Conservation (phyloP, 2,113 vertebrate genomes). For the Alces alces region DNA sequence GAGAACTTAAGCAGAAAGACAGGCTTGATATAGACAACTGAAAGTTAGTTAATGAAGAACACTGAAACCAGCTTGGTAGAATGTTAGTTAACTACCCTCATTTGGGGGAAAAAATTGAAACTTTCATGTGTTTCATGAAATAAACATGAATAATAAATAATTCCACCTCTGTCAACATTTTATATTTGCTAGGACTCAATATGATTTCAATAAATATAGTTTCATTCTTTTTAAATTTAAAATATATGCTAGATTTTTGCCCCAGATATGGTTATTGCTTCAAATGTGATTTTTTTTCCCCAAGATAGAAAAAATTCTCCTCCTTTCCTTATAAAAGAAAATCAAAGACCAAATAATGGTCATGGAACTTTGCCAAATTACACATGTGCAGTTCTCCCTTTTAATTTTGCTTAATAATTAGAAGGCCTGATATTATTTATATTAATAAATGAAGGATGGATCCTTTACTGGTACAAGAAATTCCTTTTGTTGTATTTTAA, state of each 20-base stretch:
- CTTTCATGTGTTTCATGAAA: constrained; percentile 64
- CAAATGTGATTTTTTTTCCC: not conserved
- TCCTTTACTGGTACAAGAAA: not conserved
- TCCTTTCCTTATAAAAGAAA: not conserved
- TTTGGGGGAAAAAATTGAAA: constrained; percentile 59
- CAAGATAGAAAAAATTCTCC: not conserved
- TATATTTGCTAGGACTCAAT: not conserved
- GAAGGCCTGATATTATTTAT: not conserved
- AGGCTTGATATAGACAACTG: constrained; percentile 73
- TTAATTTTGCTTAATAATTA: not conserved
- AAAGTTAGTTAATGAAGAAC: constrained; percentile 78
- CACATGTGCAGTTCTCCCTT: not conserved
- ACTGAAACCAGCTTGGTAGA: constrained; percentile 61
- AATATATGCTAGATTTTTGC: not conserved
- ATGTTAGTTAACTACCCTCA: constrained; percentile 69
- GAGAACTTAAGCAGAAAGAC: constrained; percentile 77
- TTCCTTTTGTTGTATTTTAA: not conserved
- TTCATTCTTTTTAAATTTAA: not conserved
- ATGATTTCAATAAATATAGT: not conserved
- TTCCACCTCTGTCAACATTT: constrained; percentile 63
- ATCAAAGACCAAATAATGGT: not conserved
- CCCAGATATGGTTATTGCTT: not conserved
- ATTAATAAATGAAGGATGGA: not conserved
- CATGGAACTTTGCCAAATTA: not conserved
- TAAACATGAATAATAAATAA: too few species aligned